Conservation (phyloP, 1,140 invertebrate genomes). For the Diorhabda sublineata region DNA sequence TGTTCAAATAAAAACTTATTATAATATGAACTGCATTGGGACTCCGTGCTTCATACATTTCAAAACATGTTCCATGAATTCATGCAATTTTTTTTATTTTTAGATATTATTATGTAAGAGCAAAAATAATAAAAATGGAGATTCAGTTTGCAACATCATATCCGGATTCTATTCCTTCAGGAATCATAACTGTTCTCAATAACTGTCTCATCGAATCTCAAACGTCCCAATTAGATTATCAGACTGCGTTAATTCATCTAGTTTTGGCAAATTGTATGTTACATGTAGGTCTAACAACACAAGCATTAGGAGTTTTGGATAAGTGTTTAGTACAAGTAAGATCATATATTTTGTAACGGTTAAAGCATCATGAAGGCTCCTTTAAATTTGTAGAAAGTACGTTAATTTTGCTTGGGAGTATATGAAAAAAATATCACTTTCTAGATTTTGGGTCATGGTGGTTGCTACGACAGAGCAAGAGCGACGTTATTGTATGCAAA, state of each 20-base stretch:
- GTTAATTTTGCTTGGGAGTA: conserved; percentile 20
- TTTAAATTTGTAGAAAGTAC: neutral
- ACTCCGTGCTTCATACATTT: neutral
- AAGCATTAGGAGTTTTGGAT: conserved; percentile 67
- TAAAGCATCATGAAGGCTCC: neutral
- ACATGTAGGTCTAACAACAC: conserved; percentile 66
- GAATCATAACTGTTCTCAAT: conserved; percentile 60
- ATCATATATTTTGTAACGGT: neutral
- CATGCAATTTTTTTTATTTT: conserved; percentile 41
- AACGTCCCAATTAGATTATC: conserved; percentile 69
- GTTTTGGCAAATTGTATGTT: conserved; percentile 72
- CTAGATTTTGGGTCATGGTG: conserved; percentile 71
- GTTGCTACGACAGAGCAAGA: conserved; percentile 73
- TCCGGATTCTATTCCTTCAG: conserved; percentile 48
- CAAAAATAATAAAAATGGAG: conserved; percentile 70
- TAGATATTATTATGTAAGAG: conserved; percentile 58
- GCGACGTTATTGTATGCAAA: conserved; percentile 61
- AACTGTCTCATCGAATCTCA: conserved; percentile 67
- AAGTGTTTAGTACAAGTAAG: conserved; percentile 56
- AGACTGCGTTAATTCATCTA: conserved; percentile 69
- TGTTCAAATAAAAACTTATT: too few relatives aligned
- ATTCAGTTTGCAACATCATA: conserved; percentile 52
- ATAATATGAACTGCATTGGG: too few relatives aligned
- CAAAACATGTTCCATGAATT: conserved; percentile 1
- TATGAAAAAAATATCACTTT: conserved; percentile 50